phyloP scores from a whole-genome alignment of 2,888 invertebrate species.

The Drosophila peninsularis region DNA sequence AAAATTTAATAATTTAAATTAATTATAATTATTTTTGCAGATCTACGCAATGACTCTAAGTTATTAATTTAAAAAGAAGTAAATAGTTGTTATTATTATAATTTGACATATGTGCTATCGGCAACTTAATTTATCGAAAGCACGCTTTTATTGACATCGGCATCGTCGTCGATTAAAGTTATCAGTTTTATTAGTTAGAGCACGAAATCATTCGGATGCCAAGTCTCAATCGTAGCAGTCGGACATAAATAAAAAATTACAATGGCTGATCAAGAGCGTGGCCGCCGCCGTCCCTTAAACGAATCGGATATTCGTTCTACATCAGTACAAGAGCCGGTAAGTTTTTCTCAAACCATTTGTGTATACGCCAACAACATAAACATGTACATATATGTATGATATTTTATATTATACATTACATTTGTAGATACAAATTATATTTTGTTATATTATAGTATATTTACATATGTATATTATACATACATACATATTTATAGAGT shows the following conservation, averaged over 20 bases:
- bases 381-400: too few relatives aligned
- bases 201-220: slow-evolving; percentile 14
- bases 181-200: neutral
- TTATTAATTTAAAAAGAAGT: neutral
- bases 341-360: neutral
- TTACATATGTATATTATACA: neutral
- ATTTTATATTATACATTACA: too few relatives aligned
- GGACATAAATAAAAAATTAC: neutral
- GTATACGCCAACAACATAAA: too few relatives aligned
- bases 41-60: too few relatives aligned
- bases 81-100: neutral
- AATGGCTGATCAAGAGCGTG: slow-evolving; percentile 45
- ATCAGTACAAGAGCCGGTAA: slow-evolving; percentile 31
- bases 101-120: neutral
- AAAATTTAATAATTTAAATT: neutral
- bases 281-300: slow-evolving; percentile 40
- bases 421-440: too few relatives aligned
- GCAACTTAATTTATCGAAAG: neutral
- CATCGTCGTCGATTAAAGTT: neutral
- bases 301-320: neutral
- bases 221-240: neutral
- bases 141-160: too few relatives aligned
- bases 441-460: too few relatives aligned
- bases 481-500: neutral
- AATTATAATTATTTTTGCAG: too few relatives aligned